phyloP scores from a whole-genome alignment of 2,113 vertebrate genomes.

The Colaptes auratus region DNA sequence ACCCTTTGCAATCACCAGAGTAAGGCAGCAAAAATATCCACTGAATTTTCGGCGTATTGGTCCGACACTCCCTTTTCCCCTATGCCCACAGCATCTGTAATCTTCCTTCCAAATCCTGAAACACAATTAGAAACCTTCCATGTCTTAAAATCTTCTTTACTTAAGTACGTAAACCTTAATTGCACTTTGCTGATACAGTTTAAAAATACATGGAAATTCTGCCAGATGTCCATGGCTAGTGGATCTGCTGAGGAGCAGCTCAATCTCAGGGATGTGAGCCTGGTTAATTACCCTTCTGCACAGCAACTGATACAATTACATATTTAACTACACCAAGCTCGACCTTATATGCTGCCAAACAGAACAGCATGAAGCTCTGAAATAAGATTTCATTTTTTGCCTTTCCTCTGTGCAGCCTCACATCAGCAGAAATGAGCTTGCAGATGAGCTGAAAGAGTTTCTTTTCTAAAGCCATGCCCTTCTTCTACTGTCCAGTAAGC shows the following conservation, averaged over 20 bases:
- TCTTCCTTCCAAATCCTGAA: constrained; percentile 30
- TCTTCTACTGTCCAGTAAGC: neutral
- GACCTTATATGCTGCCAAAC: neutral
- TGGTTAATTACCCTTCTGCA: neutral
- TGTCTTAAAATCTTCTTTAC: neutral
- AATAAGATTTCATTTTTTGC: neutral
- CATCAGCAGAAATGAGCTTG: neutral
- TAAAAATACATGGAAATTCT: neutral
- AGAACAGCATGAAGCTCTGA: neutral
- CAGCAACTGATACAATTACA: neutral
- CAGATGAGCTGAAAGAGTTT: neutral
- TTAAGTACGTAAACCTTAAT: neutral
- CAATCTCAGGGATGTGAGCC: neutral
- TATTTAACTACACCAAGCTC: neutral
- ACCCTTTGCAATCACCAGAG: neutral
- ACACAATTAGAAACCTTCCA: neutral
- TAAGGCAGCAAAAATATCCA: constrained; percentile 14
- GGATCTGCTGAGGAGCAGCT: constrained; percentile 5
- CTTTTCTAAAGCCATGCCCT: neutral
- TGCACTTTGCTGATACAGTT: neutral
- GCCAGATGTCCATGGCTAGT: neutral
- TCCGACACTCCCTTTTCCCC: neutral
- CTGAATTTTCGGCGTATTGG: neutral
- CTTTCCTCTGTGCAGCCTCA: neutral
- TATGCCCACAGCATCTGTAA: neutral